Evolutionary conservation across 2,113 vertebrate species (phyloP).

Genomic region (Sylvietta virens): DNA sequence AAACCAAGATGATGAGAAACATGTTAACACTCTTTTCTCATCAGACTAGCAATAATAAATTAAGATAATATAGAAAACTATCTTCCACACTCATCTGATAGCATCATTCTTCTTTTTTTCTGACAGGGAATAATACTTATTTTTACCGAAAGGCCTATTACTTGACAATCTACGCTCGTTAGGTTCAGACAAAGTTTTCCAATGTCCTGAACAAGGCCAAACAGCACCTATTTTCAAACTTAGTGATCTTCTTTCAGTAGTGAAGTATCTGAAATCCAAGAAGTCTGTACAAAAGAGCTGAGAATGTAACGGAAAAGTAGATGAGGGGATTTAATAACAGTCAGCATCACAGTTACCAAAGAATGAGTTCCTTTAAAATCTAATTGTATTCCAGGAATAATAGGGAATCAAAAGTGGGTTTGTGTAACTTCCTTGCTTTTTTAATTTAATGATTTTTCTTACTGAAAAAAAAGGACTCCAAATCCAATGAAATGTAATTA

Average conservation of each 20-base stretch:
- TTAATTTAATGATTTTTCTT: not conserved
- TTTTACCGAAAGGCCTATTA: not conserved
- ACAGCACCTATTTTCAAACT: not conserved
- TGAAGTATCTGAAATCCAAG: not conserved
- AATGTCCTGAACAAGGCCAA: not conserved
- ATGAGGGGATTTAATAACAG: not conserved
- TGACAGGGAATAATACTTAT: not conserved
- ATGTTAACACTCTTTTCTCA: not conserved
- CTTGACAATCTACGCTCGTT: not conserved
- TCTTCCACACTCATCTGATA: not conserved
- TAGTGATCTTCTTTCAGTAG: not conserved
- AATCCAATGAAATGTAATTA: not conserved
- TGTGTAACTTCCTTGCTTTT: not conserved
- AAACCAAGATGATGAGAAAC: not conserved
- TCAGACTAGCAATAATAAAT: not conserved
- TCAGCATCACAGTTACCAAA: not conserved
- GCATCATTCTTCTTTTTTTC: not conserved
- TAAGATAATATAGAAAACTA: not conserved
- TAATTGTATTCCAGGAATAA: not conserved
- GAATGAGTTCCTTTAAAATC: not conserved
- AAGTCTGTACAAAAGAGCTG: not conserved
- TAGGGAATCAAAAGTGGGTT: not conserved
- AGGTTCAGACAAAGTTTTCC: not conserved
- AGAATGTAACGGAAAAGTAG: not conserved
- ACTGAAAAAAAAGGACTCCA: not conserved